These are phyloP conservation scores for Oryzias celebensis DNA, from an alignment of 2,113 vertebrate genomes.

Conservation along the genomic window DNA sequence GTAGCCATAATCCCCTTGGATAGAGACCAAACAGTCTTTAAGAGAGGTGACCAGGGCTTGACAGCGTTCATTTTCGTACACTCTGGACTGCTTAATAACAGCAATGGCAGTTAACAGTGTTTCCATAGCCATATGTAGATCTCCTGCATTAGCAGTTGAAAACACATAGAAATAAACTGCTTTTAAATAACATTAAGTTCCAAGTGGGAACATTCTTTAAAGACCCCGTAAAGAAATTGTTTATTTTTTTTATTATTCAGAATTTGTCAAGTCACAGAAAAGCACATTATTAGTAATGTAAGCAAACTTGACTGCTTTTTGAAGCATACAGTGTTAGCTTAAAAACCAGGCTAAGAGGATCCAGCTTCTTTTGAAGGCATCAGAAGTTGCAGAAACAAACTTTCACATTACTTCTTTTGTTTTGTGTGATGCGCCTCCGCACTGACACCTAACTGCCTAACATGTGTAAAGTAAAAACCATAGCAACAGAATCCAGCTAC, in stretches of 20 bases:
- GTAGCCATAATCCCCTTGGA: conserved; percentile 85
- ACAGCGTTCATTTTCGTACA: conserved; percentile 88
- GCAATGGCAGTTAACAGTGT: conserved; percentile 92
- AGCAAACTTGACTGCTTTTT: not conserved
- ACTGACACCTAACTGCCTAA: no score
- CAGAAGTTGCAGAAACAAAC: not conserved
- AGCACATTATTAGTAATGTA: not conserved
- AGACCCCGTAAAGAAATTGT: not conserved
- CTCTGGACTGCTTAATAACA: conserved; percentile 94
- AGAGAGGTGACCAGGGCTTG: conserved; percentile 91
- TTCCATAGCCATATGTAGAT: conserved; percentile 89
- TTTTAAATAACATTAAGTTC: not conserved
- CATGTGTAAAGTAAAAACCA: no score
- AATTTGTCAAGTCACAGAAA: not conserved
- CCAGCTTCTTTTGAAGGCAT: not conserved
- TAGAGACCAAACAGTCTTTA: conserved; percentile 93
- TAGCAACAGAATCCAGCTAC: no score
- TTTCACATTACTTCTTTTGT: no score
- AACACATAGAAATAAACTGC: not conserved
- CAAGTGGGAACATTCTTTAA: not conserved
- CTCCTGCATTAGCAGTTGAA: conserved; percentile 73
- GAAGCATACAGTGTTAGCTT: not conserved
- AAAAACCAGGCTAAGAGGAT: not conserved
- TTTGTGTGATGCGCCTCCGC: no score
- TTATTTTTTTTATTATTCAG: not conserved